Evolutionary conservation across 2,113 vertebrate genomes (phyloP).

Genomic region (Lipophrys pholis): DNA sequence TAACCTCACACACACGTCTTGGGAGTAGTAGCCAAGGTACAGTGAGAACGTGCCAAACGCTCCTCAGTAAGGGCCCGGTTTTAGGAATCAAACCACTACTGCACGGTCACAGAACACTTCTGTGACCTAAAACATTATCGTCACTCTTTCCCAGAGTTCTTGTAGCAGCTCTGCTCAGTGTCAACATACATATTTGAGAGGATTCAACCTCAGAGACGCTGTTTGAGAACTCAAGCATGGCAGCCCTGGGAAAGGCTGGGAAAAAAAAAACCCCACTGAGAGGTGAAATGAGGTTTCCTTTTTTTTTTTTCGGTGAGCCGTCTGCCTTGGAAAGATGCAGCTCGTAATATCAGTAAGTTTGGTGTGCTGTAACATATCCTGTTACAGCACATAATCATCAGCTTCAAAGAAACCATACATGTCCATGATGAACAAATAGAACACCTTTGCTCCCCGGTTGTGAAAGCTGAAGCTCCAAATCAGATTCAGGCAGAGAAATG

Average conservation of each 20-base stretch:
- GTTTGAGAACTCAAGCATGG: neutral
- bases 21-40: no score
- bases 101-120: no score
- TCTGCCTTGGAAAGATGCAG: neutral
- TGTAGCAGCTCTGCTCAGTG: no score
- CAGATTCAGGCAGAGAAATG: neutral
- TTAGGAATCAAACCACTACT: no score
- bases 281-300: conserved; percentile 23
- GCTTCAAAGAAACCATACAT: conserved; percentile 9
- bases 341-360: neutral
- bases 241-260: neutral
- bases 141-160: no score
- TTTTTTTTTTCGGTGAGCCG: conserved; percentile 13
- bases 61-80: no score
- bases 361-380: conserved; percentile 4
- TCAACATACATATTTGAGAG: no score
- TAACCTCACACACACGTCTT: no score
- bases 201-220: neutral
- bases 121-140: no score
- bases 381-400: conserved; percentile 3
- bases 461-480: neutral
- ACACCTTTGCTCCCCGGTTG: neutral
- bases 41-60: no score
- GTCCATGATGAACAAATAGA: conserved; percentile 12
- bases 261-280: neutral